Conservation (phyloP, 2,797 vertebrate species). For the Heterohyrax brucei region DNA sequence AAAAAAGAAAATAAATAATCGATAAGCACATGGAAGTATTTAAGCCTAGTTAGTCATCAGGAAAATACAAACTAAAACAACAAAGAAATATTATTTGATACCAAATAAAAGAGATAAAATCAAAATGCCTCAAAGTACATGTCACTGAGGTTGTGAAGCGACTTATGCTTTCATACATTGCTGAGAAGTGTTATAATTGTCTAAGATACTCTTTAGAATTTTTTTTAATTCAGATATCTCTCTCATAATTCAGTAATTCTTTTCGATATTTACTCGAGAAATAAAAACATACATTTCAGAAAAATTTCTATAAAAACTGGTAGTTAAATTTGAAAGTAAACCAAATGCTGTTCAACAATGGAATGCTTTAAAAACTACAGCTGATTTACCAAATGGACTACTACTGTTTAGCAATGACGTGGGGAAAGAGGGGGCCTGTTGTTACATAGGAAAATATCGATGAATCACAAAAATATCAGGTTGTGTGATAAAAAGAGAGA, state of each 20-base stretch:
- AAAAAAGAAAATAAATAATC: background rate
- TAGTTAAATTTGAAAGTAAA: background rate
- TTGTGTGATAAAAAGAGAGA: background rate
- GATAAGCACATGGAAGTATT: background rate
- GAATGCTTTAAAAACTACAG: background rate
- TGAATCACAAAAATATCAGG: background rate
- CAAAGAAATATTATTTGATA: background rate
- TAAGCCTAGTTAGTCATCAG: background rate
- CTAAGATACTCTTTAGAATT: background rate
- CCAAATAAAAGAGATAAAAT: background rate
- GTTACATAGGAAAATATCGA: background rate
- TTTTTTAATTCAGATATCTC: too few species aligned
- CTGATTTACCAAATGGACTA: background rate
- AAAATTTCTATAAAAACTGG: too few species aligned
- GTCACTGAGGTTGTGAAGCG: background rate
- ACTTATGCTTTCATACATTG: background rate
- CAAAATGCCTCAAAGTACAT: background rate
- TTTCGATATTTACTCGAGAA: background rate
- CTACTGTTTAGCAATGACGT: background rate
- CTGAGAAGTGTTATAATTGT: background rate
- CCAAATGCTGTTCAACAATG: background rate
- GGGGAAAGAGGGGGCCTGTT: background rate
- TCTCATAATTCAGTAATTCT: background rate
- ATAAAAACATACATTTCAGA: background rate
- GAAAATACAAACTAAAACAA: slow-evolving; percentile 47